phyloP scores from a whole-genome alignment of 2,797 vertebrate species.

The Acipenser transmontanus region DNA sequence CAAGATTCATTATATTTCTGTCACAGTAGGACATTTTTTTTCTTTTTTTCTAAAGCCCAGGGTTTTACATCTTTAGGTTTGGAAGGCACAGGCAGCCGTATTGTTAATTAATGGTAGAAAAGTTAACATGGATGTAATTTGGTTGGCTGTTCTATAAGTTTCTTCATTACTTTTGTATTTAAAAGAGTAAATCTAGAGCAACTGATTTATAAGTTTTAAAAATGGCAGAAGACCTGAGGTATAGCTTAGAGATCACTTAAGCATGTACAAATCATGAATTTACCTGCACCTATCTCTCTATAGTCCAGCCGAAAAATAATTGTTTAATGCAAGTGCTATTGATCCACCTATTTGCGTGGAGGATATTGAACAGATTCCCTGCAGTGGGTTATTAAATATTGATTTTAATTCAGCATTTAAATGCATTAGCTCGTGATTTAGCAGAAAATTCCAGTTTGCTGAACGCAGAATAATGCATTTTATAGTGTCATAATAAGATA shows the following conservation, averaged over 20 bases:
- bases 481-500: constrained; percentile 1
- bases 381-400: constrained; percentile 8
- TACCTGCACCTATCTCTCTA: background rate
- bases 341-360: constrained; percentile 12
- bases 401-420: constrained; percentile 19
- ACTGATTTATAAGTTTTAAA: background rate
- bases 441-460: constrained; percentile 22
- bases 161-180: too few species aligned
- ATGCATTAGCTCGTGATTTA: constrained; percentile 12
- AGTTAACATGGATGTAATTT: too few species aligned
- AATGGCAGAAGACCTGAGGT: background rate
- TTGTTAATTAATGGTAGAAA: too few species aligned
- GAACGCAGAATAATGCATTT: constrained; percentile 12
- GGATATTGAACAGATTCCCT: constrained; percentile 3
- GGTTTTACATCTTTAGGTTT: too few species aligned
- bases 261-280: background rate
- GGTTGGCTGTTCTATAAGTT: too few species aligned
- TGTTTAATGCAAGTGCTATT: constrained; percentile 13
- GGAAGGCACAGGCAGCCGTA: too few species aligned
- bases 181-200: background rate
- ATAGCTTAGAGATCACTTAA: background rate
- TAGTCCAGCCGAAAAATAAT: constrained; percentile 13
- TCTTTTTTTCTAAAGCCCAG: too few species aligned
- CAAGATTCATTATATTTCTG: too few species aligned
- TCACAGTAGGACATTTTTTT: too few species aligned